Conservation (phyloP, 2,797 vertebrate genomes). For the Glossophaga mutica region DNA sequence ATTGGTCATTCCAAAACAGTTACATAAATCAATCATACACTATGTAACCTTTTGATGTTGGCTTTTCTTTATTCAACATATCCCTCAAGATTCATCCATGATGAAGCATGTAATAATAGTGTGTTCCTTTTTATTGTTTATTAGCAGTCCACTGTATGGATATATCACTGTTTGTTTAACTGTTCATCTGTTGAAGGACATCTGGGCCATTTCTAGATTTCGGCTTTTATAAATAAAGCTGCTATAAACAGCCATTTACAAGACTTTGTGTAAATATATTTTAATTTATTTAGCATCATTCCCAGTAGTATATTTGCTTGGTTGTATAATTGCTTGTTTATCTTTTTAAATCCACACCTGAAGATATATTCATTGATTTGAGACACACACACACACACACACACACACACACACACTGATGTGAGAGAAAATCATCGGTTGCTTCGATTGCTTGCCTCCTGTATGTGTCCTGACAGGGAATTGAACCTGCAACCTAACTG, state of each 20-base stretch:
- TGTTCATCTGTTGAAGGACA: neutral
- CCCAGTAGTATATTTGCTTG: neutral
- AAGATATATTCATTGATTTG: neutral
- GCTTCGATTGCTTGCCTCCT: neutral
- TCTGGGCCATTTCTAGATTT: neutral
- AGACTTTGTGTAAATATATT: neutral
- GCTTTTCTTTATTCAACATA: neutral
- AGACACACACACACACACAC: neutral
- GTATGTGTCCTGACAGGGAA: neutral
- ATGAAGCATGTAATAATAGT: neutral
- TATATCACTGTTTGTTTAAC: neutral
- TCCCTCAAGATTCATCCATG: neutral
- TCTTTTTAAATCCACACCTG: neutral
- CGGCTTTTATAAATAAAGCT: neutral
- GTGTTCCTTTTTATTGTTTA: neutral
- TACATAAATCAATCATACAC: neutral
- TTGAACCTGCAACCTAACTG: neutral
- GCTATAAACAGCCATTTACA: neutral
- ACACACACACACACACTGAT: neutral
- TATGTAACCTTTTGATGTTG: neutral
- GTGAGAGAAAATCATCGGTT: neutral
- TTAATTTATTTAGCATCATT: neutral
- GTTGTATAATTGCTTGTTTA: neutral
- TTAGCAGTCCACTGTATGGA: neutral
- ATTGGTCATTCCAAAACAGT: neutral